Conservation (phyloP, 2,113 vertebrate genomes). For the Cyanoramphus novaezelandiae region DNA sequence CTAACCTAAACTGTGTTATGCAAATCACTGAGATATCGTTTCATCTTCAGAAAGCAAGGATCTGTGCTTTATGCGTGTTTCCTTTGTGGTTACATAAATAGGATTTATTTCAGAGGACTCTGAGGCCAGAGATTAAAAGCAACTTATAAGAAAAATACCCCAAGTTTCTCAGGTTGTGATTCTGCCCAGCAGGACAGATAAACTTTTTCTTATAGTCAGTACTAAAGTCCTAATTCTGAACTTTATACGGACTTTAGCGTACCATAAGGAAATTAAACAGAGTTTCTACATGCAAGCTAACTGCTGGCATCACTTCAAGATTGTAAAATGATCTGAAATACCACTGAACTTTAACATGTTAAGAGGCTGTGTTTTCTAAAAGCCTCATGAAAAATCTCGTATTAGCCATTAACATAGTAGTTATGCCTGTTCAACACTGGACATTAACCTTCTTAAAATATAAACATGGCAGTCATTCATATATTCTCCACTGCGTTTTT, state of each 20-base stretch:
- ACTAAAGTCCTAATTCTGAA: not conserved
- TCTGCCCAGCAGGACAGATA: not conserved
- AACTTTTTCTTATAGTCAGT: not conserved
- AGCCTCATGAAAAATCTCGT: not conserved
- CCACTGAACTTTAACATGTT: not conserved
- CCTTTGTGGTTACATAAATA: not conserved
- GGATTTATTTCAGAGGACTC: not conserved
- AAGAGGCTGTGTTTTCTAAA: not conserved
- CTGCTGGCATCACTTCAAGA: not conserved
- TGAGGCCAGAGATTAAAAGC: not conserved
- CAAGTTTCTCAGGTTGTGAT: not conserved
- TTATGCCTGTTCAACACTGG: not conserved
- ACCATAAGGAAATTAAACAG: not conserved
- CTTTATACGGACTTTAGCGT: not conserved
- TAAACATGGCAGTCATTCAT: not conserved
- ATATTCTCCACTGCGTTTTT: not conserved
- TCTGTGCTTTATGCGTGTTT: not conserved
- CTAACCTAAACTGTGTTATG: conserved; percentile 5
- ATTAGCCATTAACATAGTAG: not conserved
- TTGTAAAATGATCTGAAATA: not conserved
- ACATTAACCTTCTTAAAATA: not conserved
- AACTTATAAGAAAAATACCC: not conserved
- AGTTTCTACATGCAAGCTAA: not conserved
- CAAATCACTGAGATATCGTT: not conserved
- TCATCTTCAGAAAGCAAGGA: conserved; percentile 32